Base-by-base conservation (phyloP, 2,888 invertebrate species). In the Latrodectus hesperus region DNA sequence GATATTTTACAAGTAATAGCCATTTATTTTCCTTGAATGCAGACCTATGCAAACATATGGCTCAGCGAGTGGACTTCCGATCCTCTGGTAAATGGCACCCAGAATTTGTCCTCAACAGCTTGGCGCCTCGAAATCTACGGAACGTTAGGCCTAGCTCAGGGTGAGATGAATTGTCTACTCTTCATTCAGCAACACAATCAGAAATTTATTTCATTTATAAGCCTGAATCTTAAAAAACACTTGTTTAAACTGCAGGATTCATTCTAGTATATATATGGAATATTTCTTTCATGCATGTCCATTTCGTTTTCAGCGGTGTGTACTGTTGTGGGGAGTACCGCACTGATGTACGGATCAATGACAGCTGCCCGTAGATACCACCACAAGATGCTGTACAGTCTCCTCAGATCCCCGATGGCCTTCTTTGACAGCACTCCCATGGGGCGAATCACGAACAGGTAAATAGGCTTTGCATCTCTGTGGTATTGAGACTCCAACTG, bases 401-500 rank as follows among this genome's bases (percentile, higher is more conserved):
- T 91, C 38, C 87, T 92, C 74, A 89, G 90, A 10, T 91, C 91
- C 51, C 92, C 92, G n/a, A 91, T 92, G 91, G 90, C 91, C 2
- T 92, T 92, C 90, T 92, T 92, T 84, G 92, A 92, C 87, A 92
- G 92, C 0, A 93, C 92, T 14, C 93, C 93, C 12, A 90, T 92
- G 49, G 93, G 93, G 9, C 90, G 93, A 53, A 91, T 93, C 68
- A 90, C 93, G 38, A 93, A 92, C 90, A 90, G 92, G 79, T 92
- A 83, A 38, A 14, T 16, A 17, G 17, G n/a, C 6, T 6, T 38
- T 38, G 38, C 38, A 6, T 38, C 38, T 38, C n/a, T 77, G 16
- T 22, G 17, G 64, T 68, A 26, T 68, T 68, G 8, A 22, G 9
- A 26, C 14, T 68, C 22, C 14, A 68, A 22, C 68, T 22, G 68